Evolutionary conservation across 2,113 vertebrate species (phyloP), one percentile per base, ranked within the genome.

Genomic region (Zosterops lateralis): DNA sequence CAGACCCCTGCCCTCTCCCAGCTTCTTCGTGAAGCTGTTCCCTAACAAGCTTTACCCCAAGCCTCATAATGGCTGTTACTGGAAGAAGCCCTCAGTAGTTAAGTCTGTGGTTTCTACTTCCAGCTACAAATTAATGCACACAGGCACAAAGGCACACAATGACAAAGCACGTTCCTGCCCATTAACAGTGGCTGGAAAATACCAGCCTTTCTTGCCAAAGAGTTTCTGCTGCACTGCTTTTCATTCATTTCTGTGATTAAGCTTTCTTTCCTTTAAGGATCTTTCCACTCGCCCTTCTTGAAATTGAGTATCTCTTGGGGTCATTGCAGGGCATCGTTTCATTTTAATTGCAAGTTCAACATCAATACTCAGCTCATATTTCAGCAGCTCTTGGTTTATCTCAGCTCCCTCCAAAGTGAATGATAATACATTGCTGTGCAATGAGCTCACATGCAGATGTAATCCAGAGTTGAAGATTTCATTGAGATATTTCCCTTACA

Each of bases 281-380:
- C 82, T 40, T 83, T 66, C 85, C 84, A 13, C 42, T 95, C 31
- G n/a, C 53, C 56, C 81, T 84, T 67, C 82, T 91, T 77, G 90
- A 91, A 93, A 88, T 28, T 24, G 40, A 93, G 66, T 20, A 80
- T 75, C 45, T 91, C 77, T 57, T 0, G 0, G 48, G 77, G 86
- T 95, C 92, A 95, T 3, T 89, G 50, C 70, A 94, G 94, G 90
- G 81, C 93, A 89, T 64, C 12, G 50, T 84, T 96, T 92, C 12
- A 94, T 94, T 96, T 95, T 84, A 95, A 92, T 91, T 93, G 87
- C 71, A 87, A 95, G 71, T 83, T 96, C 57, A 93, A 88, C 86
- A 94, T 92, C 90, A 95, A 82, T 84, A 84, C 84, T 86, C 82
- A 61, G 80, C 70, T 94, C 88, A 16, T 78, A 95, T 92, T 93